Evolutionary conservation across 2,888 invertebrate species (phyloP).

Genomic region (Monoplex corrugatus): DNA sequence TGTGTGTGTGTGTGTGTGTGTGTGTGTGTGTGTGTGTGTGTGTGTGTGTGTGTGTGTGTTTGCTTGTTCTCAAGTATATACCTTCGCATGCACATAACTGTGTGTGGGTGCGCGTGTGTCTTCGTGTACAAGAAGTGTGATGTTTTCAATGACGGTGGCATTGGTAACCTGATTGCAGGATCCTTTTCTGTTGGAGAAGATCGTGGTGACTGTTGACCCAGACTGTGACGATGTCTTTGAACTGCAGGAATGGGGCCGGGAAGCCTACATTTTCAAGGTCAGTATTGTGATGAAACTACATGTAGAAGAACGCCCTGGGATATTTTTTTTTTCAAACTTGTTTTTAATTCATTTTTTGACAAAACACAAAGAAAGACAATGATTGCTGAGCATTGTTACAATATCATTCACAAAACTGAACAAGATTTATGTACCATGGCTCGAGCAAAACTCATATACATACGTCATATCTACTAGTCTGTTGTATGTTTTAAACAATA

Average conservation of each 20-base stretch:
- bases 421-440: too few species aligned
- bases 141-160: neutral
- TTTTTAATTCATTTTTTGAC: too few species aligned
- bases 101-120: neutral
- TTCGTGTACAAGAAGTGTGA: neutral
- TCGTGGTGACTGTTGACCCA: constrained; percentile 94
- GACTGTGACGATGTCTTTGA: constrained; percentile 97
- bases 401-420: too few species aligned
- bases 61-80: neutral
- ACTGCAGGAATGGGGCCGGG: constrained; percentile 95
- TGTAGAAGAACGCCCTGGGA: too few species aligned
- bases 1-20: neutral
- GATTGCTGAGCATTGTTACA: too few species aligned
- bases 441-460: too few species aligned
- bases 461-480: too few species aligned
- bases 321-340: too few species aligned
- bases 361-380: too few species aligned
- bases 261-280: constrained; percentile 97
- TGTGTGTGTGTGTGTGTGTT: neutral
- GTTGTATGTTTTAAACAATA: too few species aligned
- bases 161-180: constrained; percentile 84
- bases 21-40: neutral
- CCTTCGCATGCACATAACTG: neutral
- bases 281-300: constrained; percentile 50
- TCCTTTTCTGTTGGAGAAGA: constrained; percentile 93